These are phyloP conservation scores for Leucopsar rothschildi DNA, from an alignment of 2,113 vertebrate genomes.

Conservation along the genomic window DNA sequence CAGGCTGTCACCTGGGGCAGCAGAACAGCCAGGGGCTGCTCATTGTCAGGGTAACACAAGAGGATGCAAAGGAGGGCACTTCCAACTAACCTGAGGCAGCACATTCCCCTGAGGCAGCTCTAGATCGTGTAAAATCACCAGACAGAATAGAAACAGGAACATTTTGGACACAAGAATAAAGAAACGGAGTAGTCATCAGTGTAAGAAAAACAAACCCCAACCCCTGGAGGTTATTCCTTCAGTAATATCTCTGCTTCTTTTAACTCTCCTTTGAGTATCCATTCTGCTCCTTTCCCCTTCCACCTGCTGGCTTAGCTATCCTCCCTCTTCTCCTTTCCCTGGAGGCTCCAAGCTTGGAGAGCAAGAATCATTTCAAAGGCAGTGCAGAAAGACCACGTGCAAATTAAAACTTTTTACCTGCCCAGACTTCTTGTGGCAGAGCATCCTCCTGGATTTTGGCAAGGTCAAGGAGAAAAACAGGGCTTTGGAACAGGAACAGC, in stretches of 20 bases:
- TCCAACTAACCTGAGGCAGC: background rate
- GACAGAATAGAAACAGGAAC: background rate
- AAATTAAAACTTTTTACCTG: background rate
- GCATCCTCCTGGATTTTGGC: background rate
- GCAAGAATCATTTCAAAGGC: background rate
- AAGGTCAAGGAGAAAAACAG: rapidly evolving
- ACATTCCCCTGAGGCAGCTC: background rate
- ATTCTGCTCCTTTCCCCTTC: background rate
- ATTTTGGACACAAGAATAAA: background rate
- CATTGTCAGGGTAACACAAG: background rate
- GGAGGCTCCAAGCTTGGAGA: rapidly evolving
- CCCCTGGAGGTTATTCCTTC: background rate
- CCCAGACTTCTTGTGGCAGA: too few species aligned
- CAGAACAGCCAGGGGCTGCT: background rate
- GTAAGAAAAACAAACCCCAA: rapidly evolving
- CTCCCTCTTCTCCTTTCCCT: background rate
- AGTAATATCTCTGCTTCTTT: background rate
- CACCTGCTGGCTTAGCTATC: too few species aligned
- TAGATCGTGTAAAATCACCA: background rate
- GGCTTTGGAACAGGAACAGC: rapidly evolving
- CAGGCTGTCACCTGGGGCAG: background rate
- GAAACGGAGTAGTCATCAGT: background rate
- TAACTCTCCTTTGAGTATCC: background rate
- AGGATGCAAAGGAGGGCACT: background rate
- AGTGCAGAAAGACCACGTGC: rapidly evolving